These are phyloP conservation scores for Otolemur garnettii DNA, from an alignment of 2,113 vertebrate genomes.

Conservation along the genomic window DNA sequence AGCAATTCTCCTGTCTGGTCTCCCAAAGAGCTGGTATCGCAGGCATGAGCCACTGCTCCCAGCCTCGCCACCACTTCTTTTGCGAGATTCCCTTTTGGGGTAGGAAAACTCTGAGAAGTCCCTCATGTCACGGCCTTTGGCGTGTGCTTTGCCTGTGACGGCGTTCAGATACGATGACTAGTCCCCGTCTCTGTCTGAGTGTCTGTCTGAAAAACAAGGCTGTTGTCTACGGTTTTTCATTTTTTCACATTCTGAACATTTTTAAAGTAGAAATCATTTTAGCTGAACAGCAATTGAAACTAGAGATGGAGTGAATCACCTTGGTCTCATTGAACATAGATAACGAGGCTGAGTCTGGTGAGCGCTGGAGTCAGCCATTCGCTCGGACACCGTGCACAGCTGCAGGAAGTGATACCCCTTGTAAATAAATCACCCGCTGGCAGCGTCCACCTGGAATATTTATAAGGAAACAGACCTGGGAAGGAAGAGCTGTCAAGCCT, in stretches of 20 bases:
- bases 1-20: too few relatives aligned
- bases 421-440: slow-evolving; percentile 63
- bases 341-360: neutral
- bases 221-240: neutral
- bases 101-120: neutral
- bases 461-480: slow-evolving; percentile 69
- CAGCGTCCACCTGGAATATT: slow-evolving; percentile 71
- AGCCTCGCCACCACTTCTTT: neutral
- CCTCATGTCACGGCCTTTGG: accelerated
- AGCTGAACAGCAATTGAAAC: neutral
- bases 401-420: slow-evolving; percentile 46
- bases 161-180: too few relatives aligned
- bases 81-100: neutral
- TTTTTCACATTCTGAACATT: neutral
- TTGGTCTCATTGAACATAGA: slow-evolving; percentile 66
- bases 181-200: neutral
- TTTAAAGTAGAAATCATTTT: slow-evolving; percentile 50
- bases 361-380: neutral
- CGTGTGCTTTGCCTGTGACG: neutral
- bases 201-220: neutral
- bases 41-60: too few relatives aligned
- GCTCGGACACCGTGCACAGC: neutral
- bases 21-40: too few relatives aligned
- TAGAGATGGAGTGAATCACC: slow-evolving; percentile 12
- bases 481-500: neutral